A percentile compares a stretch with the other conserved stretches of the same genome.
Evolutionary conservation across 92 coral and sea anemone genomes (phyloP).

Genomic region (Scolanthus callimorphus): DNA sequence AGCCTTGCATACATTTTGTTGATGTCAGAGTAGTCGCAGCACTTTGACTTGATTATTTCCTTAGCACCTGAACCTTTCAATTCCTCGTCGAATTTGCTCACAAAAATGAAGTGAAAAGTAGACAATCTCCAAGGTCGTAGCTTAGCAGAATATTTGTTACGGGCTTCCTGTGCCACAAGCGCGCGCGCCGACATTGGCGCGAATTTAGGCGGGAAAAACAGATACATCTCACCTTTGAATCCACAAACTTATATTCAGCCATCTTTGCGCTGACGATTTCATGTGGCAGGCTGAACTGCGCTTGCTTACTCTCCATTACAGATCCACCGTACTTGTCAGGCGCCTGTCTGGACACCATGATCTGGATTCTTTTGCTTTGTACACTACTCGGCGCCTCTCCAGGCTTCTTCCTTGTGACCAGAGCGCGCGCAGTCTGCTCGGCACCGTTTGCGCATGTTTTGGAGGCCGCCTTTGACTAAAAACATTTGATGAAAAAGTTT

Average conservation of each 20-base stretch:
- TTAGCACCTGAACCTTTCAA: no score
- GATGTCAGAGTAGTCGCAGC: no score
- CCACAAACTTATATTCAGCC: conserved; percentile 8
- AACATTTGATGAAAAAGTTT: no score
- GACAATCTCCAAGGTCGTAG: no score
- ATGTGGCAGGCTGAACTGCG: conserved; percentile 18
- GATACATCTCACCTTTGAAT: conserved; percentile 13
- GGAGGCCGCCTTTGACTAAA: conserved; percentile 40
- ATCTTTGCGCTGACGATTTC: conserved; percentile 2
- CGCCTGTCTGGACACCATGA: conserved; percentile 13
- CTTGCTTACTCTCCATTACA: conserved; percentile 6
- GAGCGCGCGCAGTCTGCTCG: conserved; percentile 41
- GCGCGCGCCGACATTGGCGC: no score
- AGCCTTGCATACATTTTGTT: no score
- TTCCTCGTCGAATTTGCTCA: no score
- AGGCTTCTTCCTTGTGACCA: conserved; percentile 16
- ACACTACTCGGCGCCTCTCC: conserved; percentile 18
- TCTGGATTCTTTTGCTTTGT: conserved; percentile 2
- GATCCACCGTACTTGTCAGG: neutral
- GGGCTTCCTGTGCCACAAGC: no score
- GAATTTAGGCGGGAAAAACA: no score
- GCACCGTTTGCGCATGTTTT: conserved; percentile 42
- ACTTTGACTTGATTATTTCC: no score
- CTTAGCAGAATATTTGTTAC: no score
- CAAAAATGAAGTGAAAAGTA: no score